These are phyloP conservation scores for Dyspetes luteomarginatus DNA, from an alignment of 2,888 invertebrate genomes.

Conservation along the genomic window DNA sequence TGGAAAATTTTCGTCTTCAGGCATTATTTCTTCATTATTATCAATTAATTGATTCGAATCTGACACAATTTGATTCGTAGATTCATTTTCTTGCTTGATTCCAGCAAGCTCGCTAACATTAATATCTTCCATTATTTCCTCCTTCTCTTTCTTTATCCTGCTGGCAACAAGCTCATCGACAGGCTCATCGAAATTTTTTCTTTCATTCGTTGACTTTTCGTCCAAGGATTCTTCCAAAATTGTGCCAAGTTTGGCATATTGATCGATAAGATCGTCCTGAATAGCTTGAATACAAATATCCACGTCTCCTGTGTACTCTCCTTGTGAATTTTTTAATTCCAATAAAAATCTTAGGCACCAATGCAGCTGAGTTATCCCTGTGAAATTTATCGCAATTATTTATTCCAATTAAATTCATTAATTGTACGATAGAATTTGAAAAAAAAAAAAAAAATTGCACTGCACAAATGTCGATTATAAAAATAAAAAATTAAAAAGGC, in stretches of 20 bases:
- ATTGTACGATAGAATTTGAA: not conserved
- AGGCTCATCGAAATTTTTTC: not conserved
- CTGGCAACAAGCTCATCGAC: not conserved
- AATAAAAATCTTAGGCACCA: conserved; percentile 83
- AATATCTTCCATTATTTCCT: not conserved
- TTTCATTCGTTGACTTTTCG: not conserved
- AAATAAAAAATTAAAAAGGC: not conserved
- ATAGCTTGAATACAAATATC: conserved; percentile 80
- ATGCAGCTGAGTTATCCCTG: conserved; percentile 83
- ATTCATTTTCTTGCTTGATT: not conserved
- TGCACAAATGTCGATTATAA: not conserved
- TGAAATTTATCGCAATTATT: not conserved
- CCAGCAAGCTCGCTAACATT: not conserved
- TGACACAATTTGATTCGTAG: not conserved
- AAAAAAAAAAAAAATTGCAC: not conserved
- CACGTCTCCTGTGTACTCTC: conserved; percentile 81
- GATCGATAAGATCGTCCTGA: conserved; percentile 80
- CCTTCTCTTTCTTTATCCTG: not conserved
- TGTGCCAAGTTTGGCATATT: conserved; percentile 77
- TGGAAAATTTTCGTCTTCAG: not conserved
- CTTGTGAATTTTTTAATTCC: conserved; percentile 78
- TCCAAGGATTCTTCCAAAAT: conserved; percentile 43
- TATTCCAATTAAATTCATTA: not conserved
- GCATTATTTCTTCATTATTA: not conserved
- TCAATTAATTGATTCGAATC: not conserved